Base-by-base conservation (phyloP, 2,888 invertebrate genomes). In the Furcula furcula region DNA sequence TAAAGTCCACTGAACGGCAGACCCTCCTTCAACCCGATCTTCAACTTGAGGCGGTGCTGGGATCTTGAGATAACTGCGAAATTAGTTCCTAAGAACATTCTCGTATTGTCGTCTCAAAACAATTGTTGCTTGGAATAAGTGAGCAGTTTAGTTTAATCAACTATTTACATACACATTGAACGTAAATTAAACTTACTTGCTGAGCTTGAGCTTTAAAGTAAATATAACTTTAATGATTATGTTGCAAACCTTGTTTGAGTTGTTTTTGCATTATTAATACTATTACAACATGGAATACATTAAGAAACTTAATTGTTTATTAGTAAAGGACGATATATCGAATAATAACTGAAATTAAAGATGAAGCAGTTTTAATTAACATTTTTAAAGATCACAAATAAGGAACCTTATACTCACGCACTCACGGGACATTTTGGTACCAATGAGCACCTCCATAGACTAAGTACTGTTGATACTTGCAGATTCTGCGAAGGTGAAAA, bases 11-110 rank as follows among this genome's bases (percentile, higher is more conserved):
- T 60, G 57, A 46, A 63, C 53, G 50, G 58, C 57, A 58, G 52
- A 58, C 61, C 54, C 40, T 51, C 59, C 64, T 65, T 64, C 60
- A 70, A 59, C 60, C 46, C 53, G 54, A 60, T 69, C 66, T 66
- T 56, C 43, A 56, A 61, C 56, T 63, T 58, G 51, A 61, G 52
- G 55, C 54, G 50, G 54, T 58, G 56, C 47, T 46, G 44, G 39
- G 42, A 49, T 50, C 52, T 50, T 42, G 46, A 66, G 69, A 65
- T 64, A 71, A 69, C 70, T 74, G 65, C 42, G 55, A 59, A 65
- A 75, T 76, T 73, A 74, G 74, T 75, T 76, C 53, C 56, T 40
- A 39, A 34, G 48, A 61, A 64, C 68, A 64, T 64, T 65, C 52
- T 54, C 42, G 42, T 57, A 60, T 63, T 66, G 70, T 64, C 52